These are phyloP conservation scores for Cnemophilus loriae DNA, from an alignment of 2,113 vertebrate genomes.

Conservation along the genomic window DNA sequence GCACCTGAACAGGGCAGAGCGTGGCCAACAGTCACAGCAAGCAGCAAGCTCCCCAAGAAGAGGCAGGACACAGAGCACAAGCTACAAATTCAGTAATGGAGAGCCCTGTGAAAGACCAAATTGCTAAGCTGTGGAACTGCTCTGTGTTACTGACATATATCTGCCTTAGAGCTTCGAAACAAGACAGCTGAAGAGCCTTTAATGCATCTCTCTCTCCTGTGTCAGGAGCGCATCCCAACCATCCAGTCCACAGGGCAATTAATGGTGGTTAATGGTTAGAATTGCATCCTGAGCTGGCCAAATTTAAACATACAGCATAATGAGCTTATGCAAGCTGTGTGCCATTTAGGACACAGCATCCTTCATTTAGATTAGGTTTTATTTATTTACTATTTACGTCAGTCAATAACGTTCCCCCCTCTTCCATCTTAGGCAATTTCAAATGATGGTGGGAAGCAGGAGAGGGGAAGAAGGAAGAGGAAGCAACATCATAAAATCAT, in stretches of 20 bases:
- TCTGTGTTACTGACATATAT: fast-evolving
- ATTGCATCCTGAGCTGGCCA: not conserved
- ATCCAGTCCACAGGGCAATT: not conserved
- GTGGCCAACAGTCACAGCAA: not conserved
- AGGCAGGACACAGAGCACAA: not conserved
- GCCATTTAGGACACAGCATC: not conserved
- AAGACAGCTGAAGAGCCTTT: not conserved
- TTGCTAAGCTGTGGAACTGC: not conserved
- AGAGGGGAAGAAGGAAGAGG: not conserved
- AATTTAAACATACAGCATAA: not conserved
- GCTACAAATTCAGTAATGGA: not conserved
- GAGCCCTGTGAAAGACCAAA: not conserved
- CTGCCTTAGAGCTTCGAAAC: not conserved
- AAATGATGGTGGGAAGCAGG: fast-evolving
- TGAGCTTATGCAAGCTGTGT: not conserved
- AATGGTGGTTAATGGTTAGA: not conserved
- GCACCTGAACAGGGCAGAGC: not conserved
- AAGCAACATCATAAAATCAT: not conserved
- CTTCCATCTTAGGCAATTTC: not conserved
- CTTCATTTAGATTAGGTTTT: not conserved
- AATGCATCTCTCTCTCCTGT: not conserved
- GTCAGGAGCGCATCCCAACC: not conserved
- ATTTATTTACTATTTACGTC: not conserved
- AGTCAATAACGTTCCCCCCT: not conserved
- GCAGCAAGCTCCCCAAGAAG: not conserved